Percentiles rank a stretch among this genome's conserved stretches.
Evolutionary conservation across 2,113 vertebrate genomes (phyloP).

Genomic region (Melanocharis versteri): DNA sequence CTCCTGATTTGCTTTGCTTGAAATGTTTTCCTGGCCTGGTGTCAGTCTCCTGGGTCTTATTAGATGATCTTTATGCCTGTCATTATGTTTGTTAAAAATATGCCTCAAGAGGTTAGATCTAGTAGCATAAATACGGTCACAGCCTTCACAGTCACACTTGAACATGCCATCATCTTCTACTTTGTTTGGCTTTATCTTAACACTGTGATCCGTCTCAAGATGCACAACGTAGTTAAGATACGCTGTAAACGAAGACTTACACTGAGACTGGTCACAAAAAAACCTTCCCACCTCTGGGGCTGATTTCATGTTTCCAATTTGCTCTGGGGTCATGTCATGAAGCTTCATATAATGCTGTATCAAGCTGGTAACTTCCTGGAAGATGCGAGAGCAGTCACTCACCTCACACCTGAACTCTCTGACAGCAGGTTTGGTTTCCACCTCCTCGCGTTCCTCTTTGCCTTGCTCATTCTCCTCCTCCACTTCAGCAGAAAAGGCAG

Average conservation of each 20-base stretch:
- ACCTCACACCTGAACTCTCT: conserved; percentile 91
- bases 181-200: conserved; percentile 74
- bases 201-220: conserved; percentile 82
- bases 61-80: conserved; percentile 84
- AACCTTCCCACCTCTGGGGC: conserved; percentile 80
- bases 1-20: conserved; percentile 79
- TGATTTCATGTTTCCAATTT: conserved; percentile 79
- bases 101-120: conserved; percentile 92
- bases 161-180: conserved; percentile 81
- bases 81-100: conserved; percentile 92
- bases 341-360: conserved; percentile 92
- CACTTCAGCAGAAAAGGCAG: conserved; percentile 80
- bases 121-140: conserved; percentile 90
- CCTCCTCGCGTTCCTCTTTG: conserved; percentile 66
- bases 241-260: conserved; percentile 79
- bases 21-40: conserved; percentile 77
- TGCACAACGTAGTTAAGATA: conserved; percentile 86
- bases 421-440: conserved; percentile 58
- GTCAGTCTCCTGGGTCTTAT: conserved; percentile 82
- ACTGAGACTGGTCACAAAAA: conserved; percentile 86
- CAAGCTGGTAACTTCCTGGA: conserved; percentile 86
- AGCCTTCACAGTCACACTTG: conserved; percentile 92
- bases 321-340: conserved; percentile 85
- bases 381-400: conserved; percentile 91
- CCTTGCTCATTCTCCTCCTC: conserved; percentile 78